Percentiles rank a stretch among this genome's conserved stretches.
These are phyloP conservation scores for Edolisoma coerulescens DNA, from an alignment of 2,113 vertebrate species.

Conservation along the genomic window DNA sequence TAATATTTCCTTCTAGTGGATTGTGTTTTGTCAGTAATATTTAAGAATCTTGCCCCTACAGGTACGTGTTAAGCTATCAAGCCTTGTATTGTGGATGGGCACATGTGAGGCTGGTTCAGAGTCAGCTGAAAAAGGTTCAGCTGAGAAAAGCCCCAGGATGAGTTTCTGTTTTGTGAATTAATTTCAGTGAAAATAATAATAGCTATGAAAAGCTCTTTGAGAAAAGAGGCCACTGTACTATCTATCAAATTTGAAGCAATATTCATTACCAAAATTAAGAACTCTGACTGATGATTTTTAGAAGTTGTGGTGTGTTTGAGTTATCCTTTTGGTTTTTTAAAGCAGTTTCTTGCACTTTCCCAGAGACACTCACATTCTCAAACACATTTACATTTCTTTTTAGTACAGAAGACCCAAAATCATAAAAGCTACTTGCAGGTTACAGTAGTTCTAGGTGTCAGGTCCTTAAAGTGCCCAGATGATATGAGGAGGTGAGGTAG, in stretches of 20 bases:
- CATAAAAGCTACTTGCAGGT: background rate
- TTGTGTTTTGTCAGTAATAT: background rate
- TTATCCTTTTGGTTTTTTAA: background rate
- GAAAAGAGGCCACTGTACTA: background rate
- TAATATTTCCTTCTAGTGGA: background rate
- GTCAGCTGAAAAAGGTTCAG: background rate
- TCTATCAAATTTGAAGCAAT: background rate
- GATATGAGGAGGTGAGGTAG: background rate
- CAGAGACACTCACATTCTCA: background rate
- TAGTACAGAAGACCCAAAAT: background rate
- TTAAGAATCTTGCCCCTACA: background rate
- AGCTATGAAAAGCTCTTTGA: background rate
- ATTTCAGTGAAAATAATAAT: background rate
- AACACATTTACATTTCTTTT: background rate
- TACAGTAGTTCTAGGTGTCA: background rate
- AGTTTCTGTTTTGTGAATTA: background rate
- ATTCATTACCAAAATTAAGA: background rate
- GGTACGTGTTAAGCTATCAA: background rate
- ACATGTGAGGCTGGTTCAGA: background rate
- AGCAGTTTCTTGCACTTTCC: background rate
- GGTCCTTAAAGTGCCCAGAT: background rate
- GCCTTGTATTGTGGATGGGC: background rate
- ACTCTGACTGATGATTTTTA: background rate
- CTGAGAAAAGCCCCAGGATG: background rate
- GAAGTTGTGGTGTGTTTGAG: background rate